phyloP scores from a whole-genome alignment of 2,888 invertebrate species.

The Clepsis dumicolana region DNA sequence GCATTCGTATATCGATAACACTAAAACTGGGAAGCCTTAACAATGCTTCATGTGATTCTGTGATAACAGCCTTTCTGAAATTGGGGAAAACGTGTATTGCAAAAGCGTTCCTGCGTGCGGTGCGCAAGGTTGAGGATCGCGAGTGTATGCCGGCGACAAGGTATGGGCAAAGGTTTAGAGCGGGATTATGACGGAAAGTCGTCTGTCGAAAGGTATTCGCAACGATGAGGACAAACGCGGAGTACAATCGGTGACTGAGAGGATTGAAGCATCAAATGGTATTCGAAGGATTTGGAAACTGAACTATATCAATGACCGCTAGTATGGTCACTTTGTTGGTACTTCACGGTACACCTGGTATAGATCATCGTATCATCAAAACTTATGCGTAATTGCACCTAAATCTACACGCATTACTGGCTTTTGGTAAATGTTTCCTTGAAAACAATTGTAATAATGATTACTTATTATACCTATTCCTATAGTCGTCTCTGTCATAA shows the following conservation, averaged over 20 bases:
- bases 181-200: slow-evolving; percentile 63
- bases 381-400: background rate
- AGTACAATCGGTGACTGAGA: slow-evolving; percentile 21
- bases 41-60: slow-evolving; percentile 57
- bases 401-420: background rate
- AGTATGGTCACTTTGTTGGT: background rate
- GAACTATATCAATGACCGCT: slow-evolving; percentile 9
- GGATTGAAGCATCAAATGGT: slow-evolving; percentile 14
- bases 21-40: slow-evolving; percentile 58
- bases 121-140: slow-evolving; percentile 47
- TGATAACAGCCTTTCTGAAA: slow-evolving; percentile 57
- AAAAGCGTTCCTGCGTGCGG: slow-evolving; percentile 40
- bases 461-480: no score
- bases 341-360: background rate
- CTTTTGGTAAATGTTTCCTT: background rate
- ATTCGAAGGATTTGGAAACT: slow-evolving; percentile 25
- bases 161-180: slow-evolving; percentile 53
- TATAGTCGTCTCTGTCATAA: no score
- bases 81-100: slow-evolving; percentile 31
- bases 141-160: background rate
- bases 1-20: slow-evolving; percentile 54
- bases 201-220: slow-evolving; percentile 53
- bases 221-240: slow-evolving; percentile 60
- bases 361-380: background rate
- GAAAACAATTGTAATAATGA: background rate